Evolutionary conservation across 2,113 vertebrate genomes (phyloP).

Genomic region (Dicaeum eximium): DNA sequence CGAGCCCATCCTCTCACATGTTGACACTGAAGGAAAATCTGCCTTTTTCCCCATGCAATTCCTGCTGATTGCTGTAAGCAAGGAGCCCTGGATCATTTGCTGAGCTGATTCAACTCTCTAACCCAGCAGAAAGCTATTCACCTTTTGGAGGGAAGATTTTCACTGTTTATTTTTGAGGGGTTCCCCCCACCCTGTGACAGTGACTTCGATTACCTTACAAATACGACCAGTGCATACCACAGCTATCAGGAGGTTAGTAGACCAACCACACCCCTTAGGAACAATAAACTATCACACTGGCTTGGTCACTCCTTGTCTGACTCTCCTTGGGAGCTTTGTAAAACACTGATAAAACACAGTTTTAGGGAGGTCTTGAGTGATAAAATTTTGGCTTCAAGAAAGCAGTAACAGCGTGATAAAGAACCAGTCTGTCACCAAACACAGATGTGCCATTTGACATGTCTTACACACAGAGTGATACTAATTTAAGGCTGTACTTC

Average conservation of each 20-base stretch:
- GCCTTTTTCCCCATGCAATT: background rate
- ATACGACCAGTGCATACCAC: background rate
- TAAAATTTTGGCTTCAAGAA: background rate
- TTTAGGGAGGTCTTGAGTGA: background rate
- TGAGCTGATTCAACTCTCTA: background rate
- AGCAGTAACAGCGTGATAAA: background rate
- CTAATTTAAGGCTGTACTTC: background rate
- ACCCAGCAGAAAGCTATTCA: background rate
- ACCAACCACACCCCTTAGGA: background rate
- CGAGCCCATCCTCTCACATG: background rate
- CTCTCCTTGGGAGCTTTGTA: background rate
- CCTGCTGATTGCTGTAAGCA: background rate
- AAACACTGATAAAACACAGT: background rate
- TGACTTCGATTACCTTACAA: background rate
- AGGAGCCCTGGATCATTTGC: background rate
- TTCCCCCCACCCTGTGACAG: accelerated
- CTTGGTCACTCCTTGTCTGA: background rate
- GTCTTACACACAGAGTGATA: accelerated
- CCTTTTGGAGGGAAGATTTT: background rate
- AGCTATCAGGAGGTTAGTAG: background rate
- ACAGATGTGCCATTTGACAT: background rate
- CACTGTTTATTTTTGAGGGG: background rate
- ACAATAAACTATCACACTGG: background rate
- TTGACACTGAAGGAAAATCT: accelerated
- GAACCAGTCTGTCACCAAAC: background rate